Conservation (phyloP, 2,113 vertebrate genomes). For the Zapus hudsonius region DNA sequence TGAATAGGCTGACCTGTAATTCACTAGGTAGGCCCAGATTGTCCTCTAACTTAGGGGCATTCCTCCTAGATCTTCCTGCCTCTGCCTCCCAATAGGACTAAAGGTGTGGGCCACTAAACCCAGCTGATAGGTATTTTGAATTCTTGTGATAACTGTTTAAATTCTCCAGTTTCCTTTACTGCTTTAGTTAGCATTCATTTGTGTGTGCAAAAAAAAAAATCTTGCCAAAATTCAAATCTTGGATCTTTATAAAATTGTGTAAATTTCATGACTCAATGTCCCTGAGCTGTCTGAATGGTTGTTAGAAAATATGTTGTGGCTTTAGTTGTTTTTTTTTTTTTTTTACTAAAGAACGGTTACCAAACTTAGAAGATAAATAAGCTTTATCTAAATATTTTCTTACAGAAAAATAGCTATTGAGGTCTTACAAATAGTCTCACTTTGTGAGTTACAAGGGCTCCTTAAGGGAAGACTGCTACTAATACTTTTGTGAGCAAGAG, state of each 20-base stretch:
- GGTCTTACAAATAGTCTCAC: neutral
- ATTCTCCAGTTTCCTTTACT: neutral
- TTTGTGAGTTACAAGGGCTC: neutral
- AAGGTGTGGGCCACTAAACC: too few relatives aligned
- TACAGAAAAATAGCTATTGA: neutral
- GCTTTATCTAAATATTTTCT: neutral
- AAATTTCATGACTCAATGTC: neutral
- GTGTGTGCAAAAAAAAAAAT: neutral
- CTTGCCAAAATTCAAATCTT: neutral
- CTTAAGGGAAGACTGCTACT: neutral
- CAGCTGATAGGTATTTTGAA: neutral
- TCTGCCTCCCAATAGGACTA: too few relatives aligned
- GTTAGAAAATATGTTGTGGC: neutral
- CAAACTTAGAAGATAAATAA: conserved; percentile 13
- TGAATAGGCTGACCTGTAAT: too few relatives aligned
- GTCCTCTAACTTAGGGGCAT: too few relatives aligned
- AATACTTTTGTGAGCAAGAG: neutral
- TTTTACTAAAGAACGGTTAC: conserved; percentile 34
- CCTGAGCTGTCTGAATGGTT: neutral
- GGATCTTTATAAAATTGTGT: neutral
- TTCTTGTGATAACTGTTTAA: neutral
- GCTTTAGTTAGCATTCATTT: neutral
- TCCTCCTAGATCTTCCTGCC: too few relatives aligned
- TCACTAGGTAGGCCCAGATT: too few relatives aligned
- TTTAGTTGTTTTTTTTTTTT: neutral